Evolutionary conservation across 2,113 vertebrate genomes (phyloP), one percentile per base, ranked within the genome.

Genomic region (Willisornis vidua): DNA sequence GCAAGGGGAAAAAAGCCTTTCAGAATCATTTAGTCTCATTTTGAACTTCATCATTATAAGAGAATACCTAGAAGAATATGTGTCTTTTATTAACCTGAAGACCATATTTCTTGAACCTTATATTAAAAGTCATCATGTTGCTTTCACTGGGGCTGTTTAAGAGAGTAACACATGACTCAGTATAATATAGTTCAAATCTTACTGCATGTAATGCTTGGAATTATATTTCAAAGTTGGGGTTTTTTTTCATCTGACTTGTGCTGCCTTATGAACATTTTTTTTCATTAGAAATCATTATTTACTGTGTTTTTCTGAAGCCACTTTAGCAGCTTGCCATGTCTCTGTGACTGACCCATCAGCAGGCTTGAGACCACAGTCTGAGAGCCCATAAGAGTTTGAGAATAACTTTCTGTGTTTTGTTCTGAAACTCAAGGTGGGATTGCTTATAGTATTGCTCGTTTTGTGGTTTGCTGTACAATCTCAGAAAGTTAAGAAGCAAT

Each of bases 81-180:
- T 85, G 57, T 68, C 31, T 85, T 89, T 94, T 89, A 76, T 95
- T 93, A 88, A 83, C 43, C n/a, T 73, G 54, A 75, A 91, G 71
- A 83, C 37, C 12, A 6, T 68, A 29, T 49, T 87, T 16, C 59
- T 93, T 94, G 35, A 54, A 37, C 51, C 25, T 82, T 85, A 45
- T 45, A 48, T 78, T 82, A 48, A 57, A 83, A 84, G 39, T 89
- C 12, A 90, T 52, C n/a, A 31, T 49, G 3, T 61, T 91, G 29
- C 54, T 85, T 89, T 91, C 54, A 55, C 19, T 66, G 19, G 55
- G 55, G 26, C 31, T 85, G 11, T 91, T 72, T 89, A 49, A 85
- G 52, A 68, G 8, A 77, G 19, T 41, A 33, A 76, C 12, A 48
- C 4, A 2, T 0, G 0, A 87, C 23, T 67, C n/a, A 76, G 28